Percentiles rank a stretch among this genome's conserved stretches.
Evolutionary conservation across 1,140 invertebrate genomes (phyloP).

Genomic region (Colletes latitarsis): DNA sequence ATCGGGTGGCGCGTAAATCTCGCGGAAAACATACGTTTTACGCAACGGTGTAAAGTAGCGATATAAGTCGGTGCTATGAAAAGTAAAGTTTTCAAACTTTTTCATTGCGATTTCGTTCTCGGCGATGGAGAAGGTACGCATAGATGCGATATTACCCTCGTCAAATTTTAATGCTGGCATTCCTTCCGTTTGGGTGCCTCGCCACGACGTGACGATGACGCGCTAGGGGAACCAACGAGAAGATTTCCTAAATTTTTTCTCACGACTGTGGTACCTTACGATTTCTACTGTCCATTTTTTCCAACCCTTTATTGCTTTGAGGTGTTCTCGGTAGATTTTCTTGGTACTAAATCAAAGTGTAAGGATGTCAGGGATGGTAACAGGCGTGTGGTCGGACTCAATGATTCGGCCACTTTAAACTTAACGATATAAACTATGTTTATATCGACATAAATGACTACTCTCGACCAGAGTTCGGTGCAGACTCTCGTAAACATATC

Average conservation of each 20-base stretch:
- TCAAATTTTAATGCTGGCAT: constrained; percentile 17
- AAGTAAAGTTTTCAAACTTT: constrained; percentile 11
- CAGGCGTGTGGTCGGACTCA: too few species aligned
- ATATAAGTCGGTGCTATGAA: background rate
- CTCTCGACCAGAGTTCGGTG: too few species aligned
- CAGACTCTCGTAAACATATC: too few species aligned
- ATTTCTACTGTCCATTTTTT: background rate
- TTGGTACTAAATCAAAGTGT: too few species aligned
- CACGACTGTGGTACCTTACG: background rate
- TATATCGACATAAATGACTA: too few species aligned
- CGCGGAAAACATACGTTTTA: constrained; percentile 21
- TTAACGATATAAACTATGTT: too few species aligned
- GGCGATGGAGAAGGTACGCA: background rate
- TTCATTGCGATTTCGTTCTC: constrained; percentile 13
- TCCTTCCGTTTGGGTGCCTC: background rate
- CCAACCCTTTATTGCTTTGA: too few species aligned
- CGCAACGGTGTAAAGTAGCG: background rate
- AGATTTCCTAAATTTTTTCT: background rate
- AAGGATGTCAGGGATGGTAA: too few species aligned
- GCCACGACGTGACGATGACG: background rate
- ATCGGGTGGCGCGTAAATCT: constrained; percentile 7
- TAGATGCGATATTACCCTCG: constrained; percentile 6
- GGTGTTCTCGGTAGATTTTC: too few species aligned
- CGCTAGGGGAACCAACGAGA: too few species aligned
- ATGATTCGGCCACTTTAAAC: too few species aligned